Percentiles rank a stretch among this genome's conserved stretches.
Conservation (phyloP, 2,888 invertebrate genomes). For the Pristionchus maxplancki region DNA sequence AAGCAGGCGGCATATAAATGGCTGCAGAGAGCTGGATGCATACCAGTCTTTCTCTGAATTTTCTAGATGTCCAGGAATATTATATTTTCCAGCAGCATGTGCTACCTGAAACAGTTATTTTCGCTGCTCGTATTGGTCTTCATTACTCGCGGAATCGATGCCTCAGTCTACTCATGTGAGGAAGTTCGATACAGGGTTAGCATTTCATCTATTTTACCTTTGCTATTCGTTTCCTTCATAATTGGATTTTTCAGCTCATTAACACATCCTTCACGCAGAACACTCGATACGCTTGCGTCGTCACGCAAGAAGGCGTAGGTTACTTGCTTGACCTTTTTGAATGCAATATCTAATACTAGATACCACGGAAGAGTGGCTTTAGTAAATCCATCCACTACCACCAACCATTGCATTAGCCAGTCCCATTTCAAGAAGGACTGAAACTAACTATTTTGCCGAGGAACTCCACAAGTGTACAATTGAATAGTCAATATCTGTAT, state of each 20-base stretch:
- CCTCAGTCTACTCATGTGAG: not conserved
- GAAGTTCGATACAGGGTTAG: not conserved
- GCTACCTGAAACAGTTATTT: not conserved
- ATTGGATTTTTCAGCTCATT: not conserved
- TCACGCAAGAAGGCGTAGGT: not conserved
- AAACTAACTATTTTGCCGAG: too few species aligned
- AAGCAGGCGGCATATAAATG: not conserved
- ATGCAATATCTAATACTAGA: too few species aligned
- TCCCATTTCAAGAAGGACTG: not conserved
- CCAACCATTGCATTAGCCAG: too few species aligned
- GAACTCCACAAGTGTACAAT: too few species aligned
- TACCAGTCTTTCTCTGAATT: not conserved
- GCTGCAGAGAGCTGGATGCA: too few species aligned
- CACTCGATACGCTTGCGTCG: not conserved
- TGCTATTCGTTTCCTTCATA: too few species aligned
- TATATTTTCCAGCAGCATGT: not conserved
- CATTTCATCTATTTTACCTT: too few species aligned
- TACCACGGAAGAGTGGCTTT: too few species aligned
- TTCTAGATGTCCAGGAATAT: not conserved
- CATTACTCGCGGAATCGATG: not conserved
- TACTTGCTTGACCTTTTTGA: too few species aligned
- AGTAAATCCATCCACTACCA: too few species aligned
- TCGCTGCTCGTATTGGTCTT: not conserved
- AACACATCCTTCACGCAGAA: not conserved
- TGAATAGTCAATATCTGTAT: too few species aligned